phyloP scores from a whole-genome alignment of 1,140 invertebrate species.

The Mycetomoellerius zeteki region DNA sequence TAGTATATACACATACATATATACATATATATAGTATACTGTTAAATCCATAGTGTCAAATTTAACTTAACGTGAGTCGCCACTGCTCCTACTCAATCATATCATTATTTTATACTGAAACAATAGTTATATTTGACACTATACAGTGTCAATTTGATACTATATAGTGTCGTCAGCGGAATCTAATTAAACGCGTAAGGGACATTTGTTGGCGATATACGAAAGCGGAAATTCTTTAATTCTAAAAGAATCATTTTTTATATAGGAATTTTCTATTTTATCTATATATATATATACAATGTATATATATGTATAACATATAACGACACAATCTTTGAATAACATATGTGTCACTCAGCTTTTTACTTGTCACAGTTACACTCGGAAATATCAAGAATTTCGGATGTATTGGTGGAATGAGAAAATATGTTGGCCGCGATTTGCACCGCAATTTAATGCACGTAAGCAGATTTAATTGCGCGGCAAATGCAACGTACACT shows the following conservation, averaged over 20 bases:
- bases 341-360: slow-evolving; percentile 34
- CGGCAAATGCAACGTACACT: slow-evolving; percentile 24
- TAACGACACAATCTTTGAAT: slow-evolving; percentile 59
- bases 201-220: slow-evolving; percentile 6
- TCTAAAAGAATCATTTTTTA: slow-evolving; percentile 62
- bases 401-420: slow-evolving; percentile 15
- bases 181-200: slow-evolving; percentile 5
- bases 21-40: too few relatives aligned
- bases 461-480: slow-evolving; percentile 46
- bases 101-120: too few relatives aligned
- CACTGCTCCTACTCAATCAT: too few relatives aligned
- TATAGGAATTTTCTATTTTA: slow-evolving; percentile 59
- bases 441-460: slow-evolving; percentile 44
- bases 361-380: slow-evolving; percentile 20
- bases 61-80: too few relatives aligned
- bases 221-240: slow-evolving; percentile 69
- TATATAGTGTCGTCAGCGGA: neutral
- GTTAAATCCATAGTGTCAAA: too few relatives aligned
- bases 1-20: too few relatives aligned
- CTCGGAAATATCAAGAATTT: slow-evolving; percentile 53
- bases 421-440: slow-evolving; percentile 41
- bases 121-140: too few relatives aligned
- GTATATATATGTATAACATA: too few relatives aligned
- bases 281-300: neutral
- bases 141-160: too few relatives aligned